Base-by-base conservation (phyloP, 1,140 invertebrate species). In the Asobara japonica region DNA sequence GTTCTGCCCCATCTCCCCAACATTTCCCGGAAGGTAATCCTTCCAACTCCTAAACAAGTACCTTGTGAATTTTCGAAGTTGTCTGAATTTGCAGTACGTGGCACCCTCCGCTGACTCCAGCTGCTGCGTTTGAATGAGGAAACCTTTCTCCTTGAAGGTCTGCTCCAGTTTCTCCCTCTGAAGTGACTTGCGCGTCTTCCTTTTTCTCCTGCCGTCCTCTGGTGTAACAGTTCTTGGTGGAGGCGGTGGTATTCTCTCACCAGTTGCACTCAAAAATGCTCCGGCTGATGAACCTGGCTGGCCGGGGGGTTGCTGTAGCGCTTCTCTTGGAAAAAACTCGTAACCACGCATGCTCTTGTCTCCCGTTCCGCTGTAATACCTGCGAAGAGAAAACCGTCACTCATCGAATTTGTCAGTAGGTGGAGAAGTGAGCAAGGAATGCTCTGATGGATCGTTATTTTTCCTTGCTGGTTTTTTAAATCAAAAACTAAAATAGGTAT, bases 21-120 rank as follows among this genome's bases (percentile, higher is more conserved):
- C 89, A 73, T 94, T 93, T 0, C 93, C 94, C 0, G 96, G 95
- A 18, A 97, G 88, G 83, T 97, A 96, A 83, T 97, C 94, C 81
- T 96, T 96, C 95, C 95, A 97, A 80, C 94, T 96, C 67, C 96
- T 89, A 77, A 97, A 96, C 45, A 97, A 88, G 83, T 97, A 97
- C 29, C 95, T 89, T 0, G 96, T 97, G 78, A 97, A 97, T 82
- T 97, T 97, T 72, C 95, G 89, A 10, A 97, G 85, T 79, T 97
- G 96, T 45, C 95, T 88, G 81, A 97, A 97, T 84, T 97, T 97
- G 85, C 96, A 97, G 79, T 97, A 97, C 0, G 95, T 97, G 0
- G 95, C 95, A 0, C 95, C 95, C 83, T 97, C 95, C 0, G 95
- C 95, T 0, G 95, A 96, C 82, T 96, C 94, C 29, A 97, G 83